Evolutionary conservation across 2,888 invertebrate species (phyloP).

Genomic region (Dermolepida albohirtum): DNA sequence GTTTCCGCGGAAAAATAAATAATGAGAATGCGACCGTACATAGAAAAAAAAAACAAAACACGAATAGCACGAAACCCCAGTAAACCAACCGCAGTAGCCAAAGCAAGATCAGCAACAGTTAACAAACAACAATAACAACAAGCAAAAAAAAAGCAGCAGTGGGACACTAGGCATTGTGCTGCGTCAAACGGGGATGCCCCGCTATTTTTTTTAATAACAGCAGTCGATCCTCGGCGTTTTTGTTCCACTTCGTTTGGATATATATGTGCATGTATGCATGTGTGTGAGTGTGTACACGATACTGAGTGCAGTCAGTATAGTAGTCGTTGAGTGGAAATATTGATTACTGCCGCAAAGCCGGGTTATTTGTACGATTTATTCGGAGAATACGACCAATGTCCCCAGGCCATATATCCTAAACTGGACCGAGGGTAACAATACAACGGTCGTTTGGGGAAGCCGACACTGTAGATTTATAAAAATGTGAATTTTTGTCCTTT

Average conservation of each 20-base stretch:
- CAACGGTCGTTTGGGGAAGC: conserved; percentile 54
- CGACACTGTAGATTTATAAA: conserved; percentile 44
- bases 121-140: conserved; percentile 24
- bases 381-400: conserved; percentile 62
- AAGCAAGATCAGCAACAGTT: conserved; percentile 21
- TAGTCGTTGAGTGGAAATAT: conserved; percentile 56
- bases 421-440: conserved; percentile 51
- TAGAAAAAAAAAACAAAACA: too few relatives aligned
- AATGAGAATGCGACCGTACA: too few relatives aligned
- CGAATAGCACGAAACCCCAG: too few relatives aligned
- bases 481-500: conserved; percentile 37
- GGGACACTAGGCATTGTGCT: conserved; percentile 53
- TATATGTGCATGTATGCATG: too few relatives aligned
- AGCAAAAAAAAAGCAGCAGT: not conserved
- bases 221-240: conserved; percentile 49
- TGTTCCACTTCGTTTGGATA: not conserved
- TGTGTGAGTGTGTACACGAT: too few relatives aligned
- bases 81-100: conserved; percentile 15
- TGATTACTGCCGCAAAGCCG: conserved; percentile 55
- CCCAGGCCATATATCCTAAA: conserved; percentile 62
- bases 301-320: too few relatives aligned
- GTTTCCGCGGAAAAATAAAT: too few relatives aligned
- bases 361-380: conserved; percentile 63
- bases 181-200: conserved; percentile 51
- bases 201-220: conserved; percentile 62